Conservation (phyloP, 1,140 invertebrate genomes). For the Atta colombica region DNA sequence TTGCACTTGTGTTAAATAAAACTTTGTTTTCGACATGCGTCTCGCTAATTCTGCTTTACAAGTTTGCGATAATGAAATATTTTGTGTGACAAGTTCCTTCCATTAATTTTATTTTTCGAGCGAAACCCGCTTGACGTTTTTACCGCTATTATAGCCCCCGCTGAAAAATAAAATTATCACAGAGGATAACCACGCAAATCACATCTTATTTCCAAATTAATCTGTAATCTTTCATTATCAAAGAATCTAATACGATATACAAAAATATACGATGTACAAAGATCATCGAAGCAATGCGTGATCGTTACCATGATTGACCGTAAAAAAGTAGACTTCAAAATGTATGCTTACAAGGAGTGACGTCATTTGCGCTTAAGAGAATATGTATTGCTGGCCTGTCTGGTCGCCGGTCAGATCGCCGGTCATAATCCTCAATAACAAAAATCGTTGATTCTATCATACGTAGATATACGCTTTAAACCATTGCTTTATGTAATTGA, state of each 20-base stretch:
- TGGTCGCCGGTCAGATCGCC: slow-evolving; percentile 66
- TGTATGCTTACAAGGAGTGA: slow-evolving; percentile 73
- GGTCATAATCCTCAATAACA: slow-evolving; percentile 73
- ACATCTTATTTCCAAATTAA: slow-evolving; percentile 69
- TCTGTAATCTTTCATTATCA: slow-evolving; percentile 64
- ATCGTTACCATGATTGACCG: slow-evolving; percentile 58
- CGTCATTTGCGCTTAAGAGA: slow-evolving; percentile 74
- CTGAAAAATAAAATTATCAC: slow-evolving; percentile 37
- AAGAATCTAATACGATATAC: slow-evolving; percentile 75
- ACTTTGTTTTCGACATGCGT: neutral
- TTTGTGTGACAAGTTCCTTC: neutral
- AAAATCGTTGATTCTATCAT: slow-evolving; percentile 64
- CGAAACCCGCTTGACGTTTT: neutral
- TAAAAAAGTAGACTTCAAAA: slow-evolving; percentile 69
- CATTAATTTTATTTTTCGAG: slow-evolving; percentile 20
- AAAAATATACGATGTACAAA: slow-evolving; percentile 68
- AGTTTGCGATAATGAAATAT: slow-evolving; percentile 35
- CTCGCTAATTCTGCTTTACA: slow-evolving; percentile 31
- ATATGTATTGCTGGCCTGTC: slow-evolving; percentile 77
- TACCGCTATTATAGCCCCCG: neutral
- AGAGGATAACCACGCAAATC: slow-evolving; percentile 36
- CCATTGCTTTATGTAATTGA: slow-evolving; percentile 58
- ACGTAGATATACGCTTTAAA: slow-evolving; percentile 6
- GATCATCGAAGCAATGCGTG: slow-evolving; percentile 60
- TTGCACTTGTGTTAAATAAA: neutral